These are phyloP conservation scores for Caenorhabditis sp. DNA, from an alignment of 2,888 invertebrate genomes.

Conservation along the genomic window DNA sequence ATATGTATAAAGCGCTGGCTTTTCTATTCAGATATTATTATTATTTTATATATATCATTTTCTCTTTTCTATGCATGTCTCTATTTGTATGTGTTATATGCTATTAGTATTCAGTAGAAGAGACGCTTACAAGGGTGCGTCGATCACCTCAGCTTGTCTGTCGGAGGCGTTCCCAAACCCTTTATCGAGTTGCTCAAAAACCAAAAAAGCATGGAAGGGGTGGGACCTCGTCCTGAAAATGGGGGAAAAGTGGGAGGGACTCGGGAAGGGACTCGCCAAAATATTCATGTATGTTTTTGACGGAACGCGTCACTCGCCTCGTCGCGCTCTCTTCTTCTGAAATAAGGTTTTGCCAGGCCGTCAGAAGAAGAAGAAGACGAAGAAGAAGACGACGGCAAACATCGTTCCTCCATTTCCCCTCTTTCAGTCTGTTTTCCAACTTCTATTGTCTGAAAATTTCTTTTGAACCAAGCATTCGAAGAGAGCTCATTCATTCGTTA, in stretches of 20 bases:
- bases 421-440: background rate
- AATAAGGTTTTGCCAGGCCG: constrained; percentile 30
- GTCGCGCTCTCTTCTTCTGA: constrained; percentile 12
- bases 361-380: too few relatives aligned
- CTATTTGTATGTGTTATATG: constrained; percentile 8
- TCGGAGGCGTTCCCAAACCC: too few relatives aligned
- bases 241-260: constrained; percentile 7
- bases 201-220: constrained; percentile 2
- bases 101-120: constrained; percentile 1
- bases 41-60: background rate
- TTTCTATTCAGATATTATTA: constrained; percentile 20
- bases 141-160: too few relatives aligned
- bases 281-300: constrained; percentile 58
- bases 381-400: constrained; percentile 9
- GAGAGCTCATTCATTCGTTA: constrained; percentile 3
- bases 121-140: too few relatives aligned
- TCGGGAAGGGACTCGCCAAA: constrained; percentile 11
- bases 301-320: constrained; percentile 40
- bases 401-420: constrained; percentile 1
- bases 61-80: background rate
- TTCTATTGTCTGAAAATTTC: background rate
- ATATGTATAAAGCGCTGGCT: constrained; percentile 1
- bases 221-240: background rate
- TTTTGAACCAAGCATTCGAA: too few relatives aligned
- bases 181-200: background rate